Evolutionary conservation across 2,888 invertebrate species (phyloP).

Genomic region (Morpho achilles): DNA sequence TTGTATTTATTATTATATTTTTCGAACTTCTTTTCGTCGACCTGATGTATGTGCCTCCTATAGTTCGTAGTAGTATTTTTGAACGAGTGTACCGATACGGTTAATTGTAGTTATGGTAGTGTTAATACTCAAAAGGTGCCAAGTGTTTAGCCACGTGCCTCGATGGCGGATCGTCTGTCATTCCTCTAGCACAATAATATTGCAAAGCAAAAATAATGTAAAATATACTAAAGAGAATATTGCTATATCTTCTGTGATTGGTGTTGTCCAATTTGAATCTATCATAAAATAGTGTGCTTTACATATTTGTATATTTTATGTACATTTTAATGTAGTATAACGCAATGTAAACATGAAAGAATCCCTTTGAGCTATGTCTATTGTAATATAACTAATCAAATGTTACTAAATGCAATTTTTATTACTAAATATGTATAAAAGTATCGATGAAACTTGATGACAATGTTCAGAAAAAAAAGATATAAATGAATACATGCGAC

Average conservation of each 20-base stretch:
- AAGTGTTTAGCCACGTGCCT: constrained; percentile 49
- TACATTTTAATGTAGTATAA: constrained; percentile 33
- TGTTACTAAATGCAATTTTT: constrained; percentile 17
- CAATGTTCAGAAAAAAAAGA: constrained; percentile 15
- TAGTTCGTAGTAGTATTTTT: constrained; percentile 50
- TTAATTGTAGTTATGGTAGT: constrained; percentile 52
- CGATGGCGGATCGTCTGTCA: constrained; percentile 51
- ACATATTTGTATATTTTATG: constrained; percentile 44
- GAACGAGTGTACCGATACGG: constrained; percentile 47
- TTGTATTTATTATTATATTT: constrained; percentile 63
- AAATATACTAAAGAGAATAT: constrained; percentile 33
- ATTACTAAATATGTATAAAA: constrained; percentile 15
- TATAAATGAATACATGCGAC: constrained; percentile 27
- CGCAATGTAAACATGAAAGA: constrained; percentile 24
- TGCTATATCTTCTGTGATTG: constrained; percentile 36
- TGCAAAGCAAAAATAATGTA: constrained; percentile 44
- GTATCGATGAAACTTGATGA: constrained; percentile 5
- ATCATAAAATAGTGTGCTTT: constrained; percentile 50
- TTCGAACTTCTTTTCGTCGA: constrained; percentile 61
- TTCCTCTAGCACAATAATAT: constrained; percentile 67
- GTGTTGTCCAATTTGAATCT: constrained; percentile 46
- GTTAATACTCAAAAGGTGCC: constrained; percentile 73
- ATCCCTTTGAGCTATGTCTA: constrained; percentile 18
- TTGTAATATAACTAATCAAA: constrained; percentile 20
- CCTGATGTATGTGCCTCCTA: constrained; percentile 65